These are phyloP conservation scores for Pterocles burchelli DNA, from an alignment of 2,113 vertebrate genomes.

Conservation along the genomic window DNA sequence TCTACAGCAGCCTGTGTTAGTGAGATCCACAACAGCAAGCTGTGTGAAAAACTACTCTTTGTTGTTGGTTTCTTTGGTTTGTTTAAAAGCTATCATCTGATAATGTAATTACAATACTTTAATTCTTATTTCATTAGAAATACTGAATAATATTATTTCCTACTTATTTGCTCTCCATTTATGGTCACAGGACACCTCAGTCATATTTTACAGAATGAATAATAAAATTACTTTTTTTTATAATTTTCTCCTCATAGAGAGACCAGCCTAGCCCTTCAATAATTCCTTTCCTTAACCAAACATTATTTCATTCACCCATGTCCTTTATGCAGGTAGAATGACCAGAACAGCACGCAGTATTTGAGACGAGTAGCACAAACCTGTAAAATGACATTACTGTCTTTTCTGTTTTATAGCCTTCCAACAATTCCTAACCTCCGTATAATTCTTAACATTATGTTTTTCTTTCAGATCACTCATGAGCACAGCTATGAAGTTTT, in stretches of 20 bases:
- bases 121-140: neutral
- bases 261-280: neutral
- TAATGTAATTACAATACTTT: neutral
- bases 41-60: neutral
- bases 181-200: rapidly evolving
- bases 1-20: neutral
- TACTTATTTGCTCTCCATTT: neutral
- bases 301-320: neutral
- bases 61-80: neutral
- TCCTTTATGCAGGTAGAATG: neutral
- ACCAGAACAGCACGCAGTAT: neutral
- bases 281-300: neutral
- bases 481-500: neutral
- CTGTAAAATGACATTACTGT: neutral
- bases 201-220: neutral
- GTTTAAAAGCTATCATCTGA: neutral
- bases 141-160: neutral
- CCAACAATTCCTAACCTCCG: neutral
- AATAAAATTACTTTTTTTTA: neutral
- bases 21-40: neutral
- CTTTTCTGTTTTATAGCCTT: neutral
- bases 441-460: neutral
- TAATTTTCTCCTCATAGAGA: neutral
- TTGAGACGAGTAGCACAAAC: neutral
- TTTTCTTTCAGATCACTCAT: neutral